Evolutionary conservation across 2,113 vertebrate genomes (phyloP).

Genomic region (Cynopterus brachyotis): DNA sequence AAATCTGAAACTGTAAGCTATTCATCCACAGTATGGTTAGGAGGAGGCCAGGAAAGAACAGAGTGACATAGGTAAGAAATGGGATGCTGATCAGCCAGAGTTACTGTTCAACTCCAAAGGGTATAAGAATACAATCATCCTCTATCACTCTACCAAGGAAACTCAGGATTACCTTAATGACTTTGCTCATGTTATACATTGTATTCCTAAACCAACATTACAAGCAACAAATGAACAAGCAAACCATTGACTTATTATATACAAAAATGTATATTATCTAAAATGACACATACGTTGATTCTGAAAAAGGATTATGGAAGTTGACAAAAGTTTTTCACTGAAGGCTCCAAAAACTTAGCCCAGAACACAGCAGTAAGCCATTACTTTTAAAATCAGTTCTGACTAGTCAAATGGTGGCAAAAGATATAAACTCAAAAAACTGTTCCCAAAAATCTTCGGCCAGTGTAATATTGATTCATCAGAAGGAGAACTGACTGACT

Average conservation of each 20-base stretch:
- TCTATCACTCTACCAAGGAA: background rate
- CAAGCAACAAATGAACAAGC: background rate
- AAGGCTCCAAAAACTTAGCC: background rate
- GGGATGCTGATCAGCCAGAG: conserved; percentile 76
- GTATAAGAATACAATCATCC: background rate
- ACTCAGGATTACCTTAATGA: conserved; percentile 20
- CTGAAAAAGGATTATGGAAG: background rate
- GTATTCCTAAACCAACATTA: background rate
- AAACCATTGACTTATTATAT: background rate
- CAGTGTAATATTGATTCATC: background rate
- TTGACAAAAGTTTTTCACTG: background rate
- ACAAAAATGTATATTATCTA: background rate
- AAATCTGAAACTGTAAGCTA: conserved; percentile 72
- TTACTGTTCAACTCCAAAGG: conserved; percentile 54
- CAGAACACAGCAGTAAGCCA: background rate
- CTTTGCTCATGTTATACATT: background rate
- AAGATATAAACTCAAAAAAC: background rate
- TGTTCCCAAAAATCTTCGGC: background rate
- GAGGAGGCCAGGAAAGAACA: conserved; percentile 64
- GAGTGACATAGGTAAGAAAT: conserved; percentile 70
- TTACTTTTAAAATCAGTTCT: background rate
- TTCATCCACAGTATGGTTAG: conserved; percentile 36
- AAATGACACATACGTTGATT: background rate
- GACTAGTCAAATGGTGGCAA: background rate
- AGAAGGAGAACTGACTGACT: background rate